These are phyloP conservation scores for Caenorhabditis sp. DNA, from an alignment of 2,888 invertebrate genomes.

Conservation along the genomic window DNA sequence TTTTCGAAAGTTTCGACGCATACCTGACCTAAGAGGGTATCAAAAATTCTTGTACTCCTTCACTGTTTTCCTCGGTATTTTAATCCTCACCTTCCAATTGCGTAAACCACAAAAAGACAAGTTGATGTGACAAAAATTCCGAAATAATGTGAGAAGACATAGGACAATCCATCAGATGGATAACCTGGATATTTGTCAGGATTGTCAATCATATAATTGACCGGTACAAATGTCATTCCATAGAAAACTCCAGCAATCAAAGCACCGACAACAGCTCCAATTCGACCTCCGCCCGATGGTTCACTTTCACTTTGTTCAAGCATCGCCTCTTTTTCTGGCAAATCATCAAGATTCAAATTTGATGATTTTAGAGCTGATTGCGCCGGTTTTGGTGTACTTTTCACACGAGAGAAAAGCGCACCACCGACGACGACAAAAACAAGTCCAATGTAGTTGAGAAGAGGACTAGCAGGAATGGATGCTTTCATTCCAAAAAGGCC, in stretches of 20 bases:
- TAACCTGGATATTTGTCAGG: slow-evolving; percentile 59
- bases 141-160: slow-evolving; percentile 73
- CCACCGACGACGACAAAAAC: slow-evolving; percentile 64
- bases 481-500: slow-evolving; percentile 64
- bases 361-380: background rate
- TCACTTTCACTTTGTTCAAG: background rate
- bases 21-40: no score
- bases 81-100: slow-evolving; percentile 56
- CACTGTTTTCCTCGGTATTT: no score
- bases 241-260: slow-evolving; percentile 72
- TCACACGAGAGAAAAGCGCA: slow-evolving; percentile 60
- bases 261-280: slow-evolving; percentile 71
- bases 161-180: slow-evolving; percentile 63
- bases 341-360: background rate
- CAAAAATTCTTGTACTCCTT: no score
- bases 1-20: no score
- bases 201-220: slow-evolving; percentile 73
- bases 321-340: background rate
- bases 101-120: slow-evolving; percentile 72
- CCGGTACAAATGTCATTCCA: slow-evolving; percentile 73
- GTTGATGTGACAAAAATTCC: slow-evolving; percentile 73
- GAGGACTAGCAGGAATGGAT: slow-evolving; percentile 46
- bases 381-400: slow-evolving; percentile 2
- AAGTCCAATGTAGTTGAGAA: slow-evolving; percentile 65
- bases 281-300: background rate